Evolutionary conservation across 1,140 invertebrate species (phyloP).

Genomic region (Cardiocondyla obscurior): DNA sequence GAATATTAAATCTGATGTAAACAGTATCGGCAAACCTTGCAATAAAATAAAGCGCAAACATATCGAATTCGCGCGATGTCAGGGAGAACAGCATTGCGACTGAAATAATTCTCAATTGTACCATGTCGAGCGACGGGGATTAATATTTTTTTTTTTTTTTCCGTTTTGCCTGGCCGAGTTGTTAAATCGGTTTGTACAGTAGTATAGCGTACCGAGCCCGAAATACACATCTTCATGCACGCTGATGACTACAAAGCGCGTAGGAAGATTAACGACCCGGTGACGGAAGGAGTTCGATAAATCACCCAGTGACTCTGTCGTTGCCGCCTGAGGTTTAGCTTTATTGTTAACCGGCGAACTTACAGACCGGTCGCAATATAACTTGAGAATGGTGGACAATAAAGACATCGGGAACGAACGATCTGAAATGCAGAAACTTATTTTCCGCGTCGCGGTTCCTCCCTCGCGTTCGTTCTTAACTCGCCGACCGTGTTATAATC

Average conservation of each 20-base stretch:
- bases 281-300: conserved; percentile 68
- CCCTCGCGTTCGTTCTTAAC: neutral
- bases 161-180: neutral
- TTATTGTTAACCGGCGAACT: conserved; percentile 47
- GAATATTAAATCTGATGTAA: neutral
- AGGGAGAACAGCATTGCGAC: neutral
- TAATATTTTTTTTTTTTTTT: conserved; percentile 11
- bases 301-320: conserved; percentile 59
- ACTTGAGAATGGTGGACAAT: conserved; percentile 29
- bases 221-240: conserved; percentile 64
- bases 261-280: conserved; percentile 66
- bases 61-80: neutral
- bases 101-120: conserved; percentile 37
- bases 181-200: conserved; percentile 39
- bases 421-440: conserved; percentile 42
- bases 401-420: conserved; percentile 51
- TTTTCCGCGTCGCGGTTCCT: conserved; percentile 14
- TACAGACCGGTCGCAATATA: neutral
- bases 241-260: conserved; percentile 59
- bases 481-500: conserved; percentile 14
- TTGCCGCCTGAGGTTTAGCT: conserved; percentile 51
- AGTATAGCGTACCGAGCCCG: neutral
- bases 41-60: neutral
- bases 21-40: neutral
- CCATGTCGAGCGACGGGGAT: conserved; percentile 20